Evolutionary conservation across 2,113 vertebrate species (phyloP).

Genomic region (Sclerurus mexicanus): DNA sequence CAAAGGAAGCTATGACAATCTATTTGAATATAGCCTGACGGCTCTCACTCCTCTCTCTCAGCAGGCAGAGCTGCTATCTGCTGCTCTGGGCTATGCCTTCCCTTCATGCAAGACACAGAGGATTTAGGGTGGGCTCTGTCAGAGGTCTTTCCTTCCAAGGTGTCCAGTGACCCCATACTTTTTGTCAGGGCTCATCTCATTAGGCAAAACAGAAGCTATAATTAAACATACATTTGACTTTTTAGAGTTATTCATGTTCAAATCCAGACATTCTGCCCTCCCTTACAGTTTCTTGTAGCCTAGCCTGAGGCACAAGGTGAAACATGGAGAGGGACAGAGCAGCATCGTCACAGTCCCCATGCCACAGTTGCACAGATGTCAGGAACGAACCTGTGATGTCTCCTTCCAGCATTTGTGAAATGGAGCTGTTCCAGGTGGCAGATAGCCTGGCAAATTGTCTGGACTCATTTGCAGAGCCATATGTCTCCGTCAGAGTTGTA

Average conservation of each 20-base stretch:
- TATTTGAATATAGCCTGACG: not conserved
- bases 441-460: conserved; percentile 42
- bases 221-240: not conserved
- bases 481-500: not conserved
- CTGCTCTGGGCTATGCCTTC: not conserved
- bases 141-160: not conserved
- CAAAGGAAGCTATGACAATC: not conserved
- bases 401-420: not conserved
- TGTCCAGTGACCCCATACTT: not conserved
- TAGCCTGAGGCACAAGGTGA: not conserved
- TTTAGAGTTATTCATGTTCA: not conserved
- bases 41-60: not conserved
- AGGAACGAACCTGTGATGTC: not conserved
- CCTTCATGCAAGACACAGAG: not conserved
- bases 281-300: not conserved
- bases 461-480: conserved; percentile 13
- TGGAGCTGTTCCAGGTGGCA: conserved; percentile 45
- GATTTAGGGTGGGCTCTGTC: not conserved
- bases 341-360: not conserved
- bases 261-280: not conserved
- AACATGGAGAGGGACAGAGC: not conserved
- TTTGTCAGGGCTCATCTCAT: not conserved
- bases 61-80: not conserved
- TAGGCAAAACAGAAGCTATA: not conserved
- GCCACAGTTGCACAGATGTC: not conserved